phyloP scores from a whole-genome alignment of 2,797 vertebrate genomes.

The Lagorchestes hirsutus region DNA sequence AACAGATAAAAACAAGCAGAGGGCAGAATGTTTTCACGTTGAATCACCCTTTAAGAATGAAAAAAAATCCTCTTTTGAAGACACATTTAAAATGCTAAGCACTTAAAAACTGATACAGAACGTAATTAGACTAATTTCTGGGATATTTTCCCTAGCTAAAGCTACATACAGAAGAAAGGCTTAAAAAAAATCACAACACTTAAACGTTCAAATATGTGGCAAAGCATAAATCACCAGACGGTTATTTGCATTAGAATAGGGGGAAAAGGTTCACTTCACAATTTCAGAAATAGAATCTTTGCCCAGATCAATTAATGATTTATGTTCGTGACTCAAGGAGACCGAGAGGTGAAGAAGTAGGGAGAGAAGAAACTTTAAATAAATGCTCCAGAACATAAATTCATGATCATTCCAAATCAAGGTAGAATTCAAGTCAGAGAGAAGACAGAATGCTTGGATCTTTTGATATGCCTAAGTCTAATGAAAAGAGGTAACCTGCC shows the following conservation, averaged over 20 bases:
- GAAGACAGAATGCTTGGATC: neutral
- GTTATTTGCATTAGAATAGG: constrained; percentile 15
- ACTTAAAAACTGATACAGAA: constrained; percentile 12
- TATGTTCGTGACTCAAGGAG: neutral
- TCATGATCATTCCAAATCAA: neutral
- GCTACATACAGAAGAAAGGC: neutral
- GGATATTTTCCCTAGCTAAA: neutral
- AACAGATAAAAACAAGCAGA: neutral
- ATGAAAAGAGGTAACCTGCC: neutral
- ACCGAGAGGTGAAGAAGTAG: neutral
- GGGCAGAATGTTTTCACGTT: neutral
- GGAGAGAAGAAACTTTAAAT: neutral
- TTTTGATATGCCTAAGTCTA: neutral
- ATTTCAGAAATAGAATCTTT: neutral
- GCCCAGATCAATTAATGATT: neutral
- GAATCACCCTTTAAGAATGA: neutral
- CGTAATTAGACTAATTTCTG: constrained; percentile 20
- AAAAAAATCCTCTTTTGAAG: neutral
- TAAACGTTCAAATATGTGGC: constrained; percentile 37
- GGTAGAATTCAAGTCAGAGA: neutral
- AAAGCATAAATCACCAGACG: constrained; percentile 28
- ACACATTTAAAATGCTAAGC: constrained; percentile 12
- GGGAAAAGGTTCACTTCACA: neutral
- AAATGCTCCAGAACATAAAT: neutral
- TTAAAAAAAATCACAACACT: constrained; percentile 31